These are phyloP conservation scores for Excalfactoria chinensis DNA, from an alignment of 2,113 vertebrate species.

Conservation along the genomic window DNA sequence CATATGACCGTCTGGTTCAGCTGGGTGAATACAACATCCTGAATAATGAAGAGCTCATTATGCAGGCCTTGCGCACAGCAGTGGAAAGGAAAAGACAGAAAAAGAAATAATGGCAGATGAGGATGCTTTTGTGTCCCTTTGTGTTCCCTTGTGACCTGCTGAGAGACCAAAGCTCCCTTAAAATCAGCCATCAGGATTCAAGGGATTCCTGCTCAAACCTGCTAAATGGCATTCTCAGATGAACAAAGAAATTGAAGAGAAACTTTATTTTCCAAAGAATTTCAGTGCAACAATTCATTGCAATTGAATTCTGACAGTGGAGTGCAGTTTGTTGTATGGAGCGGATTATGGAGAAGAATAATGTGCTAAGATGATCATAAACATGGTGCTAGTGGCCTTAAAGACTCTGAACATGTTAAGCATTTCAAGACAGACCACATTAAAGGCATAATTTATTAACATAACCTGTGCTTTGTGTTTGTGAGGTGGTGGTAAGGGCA, in stretches of 20 bases:
- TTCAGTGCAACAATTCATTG: neutral
- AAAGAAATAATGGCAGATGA: constrained; percentile 1
- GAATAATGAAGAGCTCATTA: constrained; percentile 70
- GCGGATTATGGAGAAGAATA: neutral
- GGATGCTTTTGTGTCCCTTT: neutral
- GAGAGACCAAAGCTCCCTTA: neutral
- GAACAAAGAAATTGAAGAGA: neutral
- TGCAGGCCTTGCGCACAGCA: constrained; percentile 61
- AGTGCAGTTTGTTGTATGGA: neutral
- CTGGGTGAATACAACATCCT: constrained; percentile 80
- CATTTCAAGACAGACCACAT: neutral
- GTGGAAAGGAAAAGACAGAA: constrained; percentile 57
- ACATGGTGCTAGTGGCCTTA: neutral
- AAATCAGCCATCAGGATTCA: neutral
- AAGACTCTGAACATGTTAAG: neutral
- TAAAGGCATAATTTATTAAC: constrained; percentile 45
- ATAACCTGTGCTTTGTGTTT: neutral
- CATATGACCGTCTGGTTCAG: constrained; percentile 70
- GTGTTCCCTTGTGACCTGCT: neutral
- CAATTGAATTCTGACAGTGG: neutral
- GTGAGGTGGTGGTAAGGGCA: neutral
- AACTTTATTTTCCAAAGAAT: constrained; percentile 15
- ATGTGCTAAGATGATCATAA: neutral
- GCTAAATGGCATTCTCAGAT: neutral
- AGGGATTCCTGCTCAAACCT: neutral